Conservation (phyloP, 2,888 invertebrate species). For the Hetaerina titia region DNA sequence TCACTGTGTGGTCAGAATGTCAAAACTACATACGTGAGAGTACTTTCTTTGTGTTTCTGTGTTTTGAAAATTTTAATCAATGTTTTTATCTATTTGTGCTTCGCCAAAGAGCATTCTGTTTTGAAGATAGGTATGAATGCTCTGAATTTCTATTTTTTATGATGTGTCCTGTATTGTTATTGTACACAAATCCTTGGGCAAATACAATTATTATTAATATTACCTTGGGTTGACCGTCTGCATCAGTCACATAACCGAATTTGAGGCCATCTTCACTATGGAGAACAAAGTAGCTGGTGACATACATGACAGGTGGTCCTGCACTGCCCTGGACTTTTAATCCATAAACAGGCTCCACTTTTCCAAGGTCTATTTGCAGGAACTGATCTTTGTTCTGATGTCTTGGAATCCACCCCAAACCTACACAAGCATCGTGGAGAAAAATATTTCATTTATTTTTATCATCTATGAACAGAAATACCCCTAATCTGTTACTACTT, state of each 20-base stretch:
- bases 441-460: too few relatives aligned
- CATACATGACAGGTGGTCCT: constrained; percentile 81
- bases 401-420: constrained; percentile 86
- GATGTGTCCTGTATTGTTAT: too few relatives aligned
- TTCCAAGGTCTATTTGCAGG: constrained; percentile 84
- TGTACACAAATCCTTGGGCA: neutral
- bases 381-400: constrained; percentile 82
- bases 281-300: constrained; percentile 86
- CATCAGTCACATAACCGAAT: constrained; percentile 74
- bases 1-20: too few relatives aligned
- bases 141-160: too few relatives aligned
- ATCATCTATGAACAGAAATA: too few relatives aligned
- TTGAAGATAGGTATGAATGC: too few relatives aligned
- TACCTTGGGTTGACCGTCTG: constrained; percentile 79
- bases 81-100: neutral
- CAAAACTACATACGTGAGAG: too few relatives aligned
- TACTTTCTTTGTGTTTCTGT: too few relatives aligned
- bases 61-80: too few relatives aligned
- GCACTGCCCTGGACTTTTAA: constrained; percentile 86
- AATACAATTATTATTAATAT: constrained; percentile 54
- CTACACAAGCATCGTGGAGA: constrained; percentile 72
- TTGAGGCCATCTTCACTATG: constrained; percentile 75
- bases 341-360: constrained; percentile 86
- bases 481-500: neutral
- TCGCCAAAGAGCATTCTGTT: neutral